These are phyloP conservation scores for Tupiocoris notatus DNA, from an alignment of 2,888 invertebrate species.

Conservation along the genomic window DNA sequence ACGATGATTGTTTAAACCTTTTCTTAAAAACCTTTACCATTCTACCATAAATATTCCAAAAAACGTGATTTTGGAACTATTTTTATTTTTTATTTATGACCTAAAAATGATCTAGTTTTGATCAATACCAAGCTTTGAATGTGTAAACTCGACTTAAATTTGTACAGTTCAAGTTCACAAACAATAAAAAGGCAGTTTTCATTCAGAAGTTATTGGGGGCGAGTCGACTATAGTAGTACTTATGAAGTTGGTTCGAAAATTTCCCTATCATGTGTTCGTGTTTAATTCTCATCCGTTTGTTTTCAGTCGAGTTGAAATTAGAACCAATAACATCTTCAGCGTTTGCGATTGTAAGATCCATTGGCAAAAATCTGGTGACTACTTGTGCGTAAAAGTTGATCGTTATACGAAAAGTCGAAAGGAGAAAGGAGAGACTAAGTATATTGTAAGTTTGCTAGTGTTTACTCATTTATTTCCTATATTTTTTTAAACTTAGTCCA, in stretches of 20 bases:
- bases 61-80: not conserved
- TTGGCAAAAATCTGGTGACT: conserved; percentile 98
- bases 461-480: too few species aligned
- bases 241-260: too few species aligned
- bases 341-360: conserved; percentile 98
- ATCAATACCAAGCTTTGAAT: too few species aligned
- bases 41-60: not conserved
- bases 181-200: too few species aligned
- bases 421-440: conserved; percentile 90
- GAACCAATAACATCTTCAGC: conserved; percentile 94
- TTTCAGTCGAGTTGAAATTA: conserved; percentile 70
- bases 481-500: too few species aligned
- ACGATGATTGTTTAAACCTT: too few species aligned
- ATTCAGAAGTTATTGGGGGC: not conserved
- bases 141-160: too few species aligned
- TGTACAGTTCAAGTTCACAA: too few species aligned
- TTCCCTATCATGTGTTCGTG: too few species aligned
- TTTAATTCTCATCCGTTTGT: conserved; percentile 8
- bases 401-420: conserved; percentile 87
- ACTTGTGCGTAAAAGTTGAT: conserved; percentile 93
- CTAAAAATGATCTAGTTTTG: too few species aligned
- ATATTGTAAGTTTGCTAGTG: conserved; percentile 68
- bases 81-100: too few species aligned
- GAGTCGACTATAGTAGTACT: not conserved
- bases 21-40: too few species aligned